Percentiles rank a stretch among this genome's conserved stretches.
phyloP scores from a whole-genome alignment of 2,888 invertebrate species.

The Nasonovia ribisnigri region DNA sequence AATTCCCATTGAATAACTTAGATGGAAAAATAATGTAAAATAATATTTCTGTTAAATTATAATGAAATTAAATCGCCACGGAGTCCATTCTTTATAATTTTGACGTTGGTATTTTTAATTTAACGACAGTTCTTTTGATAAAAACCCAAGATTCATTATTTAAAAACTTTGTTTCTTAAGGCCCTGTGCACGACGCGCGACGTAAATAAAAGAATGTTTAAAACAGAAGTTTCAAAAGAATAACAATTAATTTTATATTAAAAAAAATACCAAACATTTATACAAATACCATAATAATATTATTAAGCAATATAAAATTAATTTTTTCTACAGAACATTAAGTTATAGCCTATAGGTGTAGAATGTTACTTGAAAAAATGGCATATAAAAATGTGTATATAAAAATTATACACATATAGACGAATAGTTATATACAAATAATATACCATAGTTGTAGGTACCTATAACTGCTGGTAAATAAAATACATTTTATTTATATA shows the following conservation, averaged over 20 bases:
- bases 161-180: slow-evolving; percentile 17
- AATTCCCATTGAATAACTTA: not conserved
- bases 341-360: not conserved
- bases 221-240: slow-evolving; percentile 1
- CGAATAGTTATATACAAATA: not conserved
- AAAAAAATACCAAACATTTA: not conserved
- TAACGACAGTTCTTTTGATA: not conserved
- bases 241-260: slow-evolving; percentile 14
- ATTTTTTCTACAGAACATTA: not conserved
- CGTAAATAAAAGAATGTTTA: slow-evolving; percentile 31
- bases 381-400: too few species aligned
- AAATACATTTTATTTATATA: not conserved
- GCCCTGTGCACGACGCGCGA: not conserved
- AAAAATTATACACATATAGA: not conserved
- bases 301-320: not conserved
- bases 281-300: not conserved
- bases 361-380: not conserved
- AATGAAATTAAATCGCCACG: not conserved
- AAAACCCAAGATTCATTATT: slow-evolving; percentile 31
- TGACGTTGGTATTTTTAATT: slow-evolving; percentile 22
- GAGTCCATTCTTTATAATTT: not conserved
- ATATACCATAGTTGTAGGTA: not conserved
- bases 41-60: not conserved
- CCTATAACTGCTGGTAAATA: not conserved
- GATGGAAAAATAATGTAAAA: slow-evolving; percentile 4